Evolutionary conservation across 2,888 invertebrate genomes (phyloP), one percentile per base, ranked within the genome.

Genomic region (Branchinecta sandiegonensis): DNA sequence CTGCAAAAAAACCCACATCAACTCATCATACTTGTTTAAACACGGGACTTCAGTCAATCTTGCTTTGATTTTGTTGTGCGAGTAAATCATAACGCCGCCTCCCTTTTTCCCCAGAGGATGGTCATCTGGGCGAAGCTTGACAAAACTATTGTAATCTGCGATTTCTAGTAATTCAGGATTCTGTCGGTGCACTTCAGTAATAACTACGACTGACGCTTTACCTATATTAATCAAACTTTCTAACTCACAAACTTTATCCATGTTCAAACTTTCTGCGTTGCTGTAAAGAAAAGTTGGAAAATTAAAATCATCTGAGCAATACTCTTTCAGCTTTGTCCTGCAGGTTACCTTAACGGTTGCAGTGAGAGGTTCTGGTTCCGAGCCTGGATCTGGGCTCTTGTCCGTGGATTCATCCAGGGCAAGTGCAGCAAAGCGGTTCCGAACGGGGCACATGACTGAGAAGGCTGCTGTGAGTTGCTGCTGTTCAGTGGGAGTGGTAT

Each of bases 391-490:
- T 14, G 2, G n/a, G 1, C 13, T 50, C 13, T 50, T 13, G 13
- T 50, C 14, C 14, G 13, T 13, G n/a, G n/a, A n/a, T n/a, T n/a
- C n/a, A n/a, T 50, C 50, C 50, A 50, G 50, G 50, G 50, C 14
- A 50, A 50, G n/a, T 50, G 50, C 14, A 50, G 50, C 50, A 14
- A 50, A 50, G 50, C 13, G 50, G 13, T 50, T 13, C 50, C 50
- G 3, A 50, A 50, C 50, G 50, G 50, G 50, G 50, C 50, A 50
- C 50, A 3, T 50, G 13, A 50, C 50, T 50, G 50, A 50, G n/a
- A 50, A 50, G 50, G 50, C 50, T 50, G 50, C 50, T 50, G 50
- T 50, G 50, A 50, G 50, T 50, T 50, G 50, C 50, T 50, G n/a
- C 50, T 50, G 2, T 50, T 50, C 14, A 50, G 50, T 50, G 13